Evolutionary conservation across 2,888 invertebrate species (phyloP), one percentile per base, ranked within the genome.

Genomic region (Caenorhabditis doughertyi): DNA sequence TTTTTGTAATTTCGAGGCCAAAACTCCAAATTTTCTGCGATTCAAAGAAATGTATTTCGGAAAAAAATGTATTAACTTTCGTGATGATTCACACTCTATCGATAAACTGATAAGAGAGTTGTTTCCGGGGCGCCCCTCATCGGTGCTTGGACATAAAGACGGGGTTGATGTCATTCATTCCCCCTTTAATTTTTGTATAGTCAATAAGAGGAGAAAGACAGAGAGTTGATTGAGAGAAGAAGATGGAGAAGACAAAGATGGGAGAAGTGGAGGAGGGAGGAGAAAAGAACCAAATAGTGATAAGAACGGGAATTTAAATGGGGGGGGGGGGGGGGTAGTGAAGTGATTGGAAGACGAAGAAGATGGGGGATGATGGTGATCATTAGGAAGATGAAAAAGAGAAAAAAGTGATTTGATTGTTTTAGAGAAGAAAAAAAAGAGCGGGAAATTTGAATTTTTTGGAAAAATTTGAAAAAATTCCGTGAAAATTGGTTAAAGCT

Each of bases 261-360:
- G n/a, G n/a, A n/a, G n/a, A n/a, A n/a, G n/a, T n/a, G n/a, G n/a
- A n/a, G n/a, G n/a, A n/a, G n/a, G n/a, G n/a, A n/a, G n/a, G n/a
- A n/a, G 39, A 58, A 39, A 56, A 56, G 55, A 32, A 32, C 32
- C 39, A 21, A 35, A 60, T 23, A n/a, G 60, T 60, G 60, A 60
- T 60, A 44, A 60, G 60, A 60, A 60, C 60, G 60, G 42, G 60
- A 60, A 60, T 60, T 60, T 16, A 29, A n/a, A n/a, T 23, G 23
- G 21, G 29, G 35, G 27, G 35, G 32, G 13, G 18, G 18, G 44
- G 16, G 16, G 42, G 13, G 16, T 7, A 42, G 16, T n/a, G 42
- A 42, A 11, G 42, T 47, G 44, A 47, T 18, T 47, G n/a, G 35
- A 27, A 25, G 42, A 27, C 42, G n/a, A n/a, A 60, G 16, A 9